These are phyloP conservation scores for Chrysocyon brachyurus DNA, from an alignment of 2,797 vertebrate genomes.

Conservation along the genomic window DNA sequence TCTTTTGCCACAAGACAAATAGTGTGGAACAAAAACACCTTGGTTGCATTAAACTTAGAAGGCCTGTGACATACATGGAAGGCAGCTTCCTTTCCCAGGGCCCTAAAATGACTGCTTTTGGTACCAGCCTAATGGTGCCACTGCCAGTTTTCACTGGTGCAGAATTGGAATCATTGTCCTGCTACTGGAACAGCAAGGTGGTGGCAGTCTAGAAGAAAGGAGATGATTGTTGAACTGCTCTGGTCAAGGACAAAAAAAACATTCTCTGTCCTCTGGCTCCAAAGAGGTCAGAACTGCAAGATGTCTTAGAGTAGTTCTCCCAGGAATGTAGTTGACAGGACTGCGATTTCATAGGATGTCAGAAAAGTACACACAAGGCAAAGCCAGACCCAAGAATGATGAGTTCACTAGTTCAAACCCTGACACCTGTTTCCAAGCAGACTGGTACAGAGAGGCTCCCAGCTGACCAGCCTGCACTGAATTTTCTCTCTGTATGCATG, in stretches of 20 bases:
- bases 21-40: not conserved
- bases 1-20: slow-evolving; percentile 7
- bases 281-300: not conserved
- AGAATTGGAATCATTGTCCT: not conserved
- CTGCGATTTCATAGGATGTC: not conserved
- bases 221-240: not conserved
- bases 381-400: not conserved
- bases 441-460: not conserved
- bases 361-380: not conserved
- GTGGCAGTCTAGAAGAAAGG: not conserved
- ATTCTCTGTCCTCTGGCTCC: not conserved
- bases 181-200: not conserved
- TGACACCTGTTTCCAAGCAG: slow-evolving; percentile 2
- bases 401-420: not conserved
- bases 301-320: not conserved
- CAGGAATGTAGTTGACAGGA: not conserved
- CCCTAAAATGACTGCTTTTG: not conserved
- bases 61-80: not conserved
- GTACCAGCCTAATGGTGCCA: not conserved
- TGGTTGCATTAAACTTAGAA: not conserved
- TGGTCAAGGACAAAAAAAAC: not conserved
- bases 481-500: not conserved
- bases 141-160: not conserved
- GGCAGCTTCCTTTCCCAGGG: not conserved
- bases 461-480: not conserved